Evolutionary conservation across 2,888 invertebrate species (phyloP).

Genomic region (Euproctis similis): DNA sequence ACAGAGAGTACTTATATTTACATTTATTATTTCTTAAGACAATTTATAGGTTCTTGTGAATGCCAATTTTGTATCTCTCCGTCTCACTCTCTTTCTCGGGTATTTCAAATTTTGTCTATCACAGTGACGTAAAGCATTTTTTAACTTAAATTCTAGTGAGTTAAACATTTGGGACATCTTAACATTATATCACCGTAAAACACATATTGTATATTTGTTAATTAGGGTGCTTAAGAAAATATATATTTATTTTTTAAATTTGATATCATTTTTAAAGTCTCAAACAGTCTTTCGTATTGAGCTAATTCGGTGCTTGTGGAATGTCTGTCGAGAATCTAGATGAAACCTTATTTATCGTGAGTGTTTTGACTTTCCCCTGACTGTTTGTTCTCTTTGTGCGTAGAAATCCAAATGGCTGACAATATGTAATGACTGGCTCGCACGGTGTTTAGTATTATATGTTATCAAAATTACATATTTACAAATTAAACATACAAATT

Average conservation of each 20-base stretch:
- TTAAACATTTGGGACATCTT: slow-evolving; percentile 68
- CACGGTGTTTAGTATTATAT: slow-evolving; percentile 64
- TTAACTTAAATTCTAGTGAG: slow-evolving; percentile 74
- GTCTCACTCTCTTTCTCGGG: slow-evolving; percentile 57
- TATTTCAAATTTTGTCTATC: slow-evolving; percentile 67
- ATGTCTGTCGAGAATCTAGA: slow-evolving; percentile 55
- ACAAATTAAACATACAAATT: slow-evolving; percentile 66
- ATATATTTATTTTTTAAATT: slow-evolving; percentile 49
- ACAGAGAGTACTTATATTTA: slow-evolving; percentile 37
- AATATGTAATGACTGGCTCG: slow-evolving; percentile 54
- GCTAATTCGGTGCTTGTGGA: slow-evolving; percentile 69
- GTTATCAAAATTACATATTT: slow-evolving; percentile 65
- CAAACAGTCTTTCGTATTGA: slow-evolving; percentile 71
- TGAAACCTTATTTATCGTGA: slow-evolving; percentile 31
- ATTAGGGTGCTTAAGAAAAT: slow-evolving; percentile 66
- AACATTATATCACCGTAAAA: slow-evolving; percentile 69
- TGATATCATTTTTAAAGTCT: slow-evolving; percentile 62
- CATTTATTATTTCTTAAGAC: slow-evolving; percentile 39
- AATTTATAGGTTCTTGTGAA: slow-evolving; percentile 40
- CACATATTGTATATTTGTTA: slow-evolving; percentile 64
- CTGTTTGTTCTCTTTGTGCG: slow-evolving; percentile 42
- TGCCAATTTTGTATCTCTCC: slow-evolving; percentile 60
- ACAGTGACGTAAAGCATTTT: slow-evolving; percentile 74
- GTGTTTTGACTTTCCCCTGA: slow-evolving; percentile 16
- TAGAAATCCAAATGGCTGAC: slow-evolving; percentile 66